Base-by-base conservation (phyloP, 2,797 vertebrate genomes). In the Lates japonicus region DNA sequence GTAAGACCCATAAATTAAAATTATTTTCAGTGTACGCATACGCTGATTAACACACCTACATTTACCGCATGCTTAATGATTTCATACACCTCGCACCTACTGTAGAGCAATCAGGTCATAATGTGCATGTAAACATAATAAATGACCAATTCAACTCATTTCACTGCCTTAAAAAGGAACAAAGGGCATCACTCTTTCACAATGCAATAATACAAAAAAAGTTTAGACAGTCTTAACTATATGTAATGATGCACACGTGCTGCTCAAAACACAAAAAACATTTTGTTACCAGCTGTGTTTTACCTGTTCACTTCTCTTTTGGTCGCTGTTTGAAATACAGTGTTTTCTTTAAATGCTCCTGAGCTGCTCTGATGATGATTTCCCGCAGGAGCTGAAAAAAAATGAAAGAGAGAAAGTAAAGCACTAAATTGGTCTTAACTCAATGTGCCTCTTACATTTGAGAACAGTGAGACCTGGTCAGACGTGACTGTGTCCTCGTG, bases 371-470 rank as follows among this genome's bases (percentile, higher is more conserved):
- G 62, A 65, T 10, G 29, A 46, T 48, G 41, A 70, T 72, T 59
- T 64, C 70, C 70, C 41, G 57, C 80, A 87, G 78, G 83, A 69
- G 74, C 75, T 19, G 25, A 74, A 75, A 68, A 9, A 75, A 68
- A 9, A 71, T 22, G 29, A 72, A 78, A 51, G 62, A 54, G 31
- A 67, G 80, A 84, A 80, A 49, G 54, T 64, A 58, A 87, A 77
- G 68, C 71, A 79, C 55, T 81, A 39, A 61, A 46, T 74, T 22
- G 60, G 80, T 93, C 78, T 88, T 80, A 80, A 83, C 87, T 91
- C 82, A 80, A 66, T 81, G 94, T 94, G 93, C 94, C 94, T 94
- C 67, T 73, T 76, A 82, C 87, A 87, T 90, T 70, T 79, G 71
- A 88, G 83, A 84, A 78, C 79, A 84, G 86, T 42, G 58, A 81